Conservation (phyloP, 2,797 vertebrate genomes). For the Ctenopoma kingsleyae region DNA sequence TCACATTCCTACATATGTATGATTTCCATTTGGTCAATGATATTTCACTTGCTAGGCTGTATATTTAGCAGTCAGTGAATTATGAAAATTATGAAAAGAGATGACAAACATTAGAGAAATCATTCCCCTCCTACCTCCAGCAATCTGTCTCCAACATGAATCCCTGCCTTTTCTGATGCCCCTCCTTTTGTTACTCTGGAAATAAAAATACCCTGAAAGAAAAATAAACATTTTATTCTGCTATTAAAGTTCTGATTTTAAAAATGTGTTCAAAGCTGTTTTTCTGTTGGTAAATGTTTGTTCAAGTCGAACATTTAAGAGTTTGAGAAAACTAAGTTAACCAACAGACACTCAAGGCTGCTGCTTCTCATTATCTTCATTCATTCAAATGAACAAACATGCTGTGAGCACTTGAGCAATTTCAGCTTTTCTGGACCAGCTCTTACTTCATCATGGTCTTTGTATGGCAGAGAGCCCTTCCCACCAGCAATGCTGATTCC, state of each 20-base stretch:
- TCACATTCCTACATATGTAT: not conserved
- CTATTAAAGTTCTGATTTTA: not conserved
- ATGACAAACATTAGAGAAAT: not conserved
- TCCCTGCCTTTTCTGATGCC: constrained; percentile 81
- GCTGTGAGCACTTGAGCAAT: constrained; percentile 4
- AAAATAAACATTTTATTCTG: constrained; percentile 24
- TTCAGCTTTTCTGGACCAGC: not conserved
- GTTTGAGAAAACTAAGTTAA: not conserved
- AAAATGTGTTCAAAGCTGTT: too few species aligned
- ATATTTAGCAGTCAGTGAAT: constrained; percentile 5
- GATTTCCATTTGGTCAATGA: constrained; percentile 9
- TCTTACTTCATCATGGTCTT: constrained; percentile 89
- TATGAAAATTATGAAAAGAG: not conserved
- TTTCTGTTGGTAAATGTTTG: too few species aligned
- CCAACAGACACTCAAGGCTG: not conserved
- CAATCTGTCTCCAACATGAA: constrained; percentile 82
- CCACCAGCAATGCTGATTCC: constrained; percentile 92
- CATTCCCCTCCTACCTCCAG: constrained; percentile 79
- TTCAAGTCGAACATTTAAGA: not conserved
- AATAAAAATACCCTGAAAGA: constrained; percentile 84
- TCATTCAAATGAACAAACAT: not conserved
- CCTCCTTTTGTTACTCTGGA: constrained; percentile 83
- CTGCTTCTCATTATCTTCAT: constrained; percentile 8
- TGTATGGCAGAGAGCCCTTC: constrained; percentile 89
- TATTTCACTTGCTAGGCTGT: not conserved